These are phyloP conservation scores for Aldrovandia affinis DNA, from an alignment of 2,797 vertebrate genomes.

Conservation along the genomic window DNA sequence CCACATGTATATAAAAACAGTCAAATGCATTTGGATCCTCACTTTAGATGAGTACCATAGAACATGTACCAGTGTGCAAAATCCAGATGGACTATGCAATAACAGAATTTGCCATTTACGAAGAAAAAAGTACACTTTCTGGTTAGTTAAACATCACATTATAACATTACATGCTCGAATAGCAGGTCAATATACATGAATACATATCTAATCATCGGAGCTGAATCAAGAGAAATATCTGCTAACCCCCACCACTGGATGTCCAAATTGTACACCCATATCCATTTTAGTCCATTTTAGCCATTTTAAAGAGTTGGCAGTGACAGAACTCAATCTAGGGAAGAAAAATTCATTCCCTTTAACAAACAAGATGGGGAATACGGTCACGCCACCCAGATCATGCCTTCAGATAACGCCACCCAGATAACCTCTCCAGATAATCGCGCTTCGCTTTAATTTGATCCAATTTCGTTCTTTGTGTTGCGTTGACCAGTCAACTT, in stretches of 20 bases:
- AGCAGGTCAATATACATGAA: constrained; percentile 61
- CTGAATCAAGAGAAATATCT: background rate
- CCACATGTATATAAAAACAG: constrained; percentile 62
- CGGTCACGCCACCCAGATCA: constrained; percentile 58
- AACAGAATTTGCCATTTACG: constrained; percentile 60
- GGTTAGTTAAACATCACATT: constrained; percentile 65
- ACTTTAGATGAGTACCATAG: constrained; percentile 64
- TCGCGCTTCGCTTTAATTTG: constrained; percentile 39
- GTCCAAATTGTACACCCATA: background rate
- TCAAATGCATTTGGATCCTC: constrained; percentile 57
- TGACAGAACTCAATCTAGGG: constrained; percentile 43
- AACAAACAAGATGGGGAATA: constrained; percentile 59
- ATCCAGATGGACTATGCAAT: constrained; percentile 44
- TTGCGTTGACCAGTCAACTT: constrained; percentile 80
- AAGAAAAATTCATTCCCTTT: constrained; percentile 52
- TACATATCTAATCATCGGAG: constrained; percentile 59
- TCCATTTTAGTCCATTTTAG: constrained; percentile 67
- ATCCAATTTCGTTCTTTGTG: constrained; percentile 45
- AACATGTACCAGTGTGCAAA: constrained; percentile 53
- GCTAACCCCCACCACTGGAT: background rate
- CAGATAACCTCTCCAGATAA: constrained; percentile 46
- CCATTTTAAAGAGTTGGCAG: constrained; percentile 45
- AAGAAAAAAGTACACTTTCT: constrained; percentile 56
- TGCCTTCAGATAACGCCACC: too few relatives aligned
- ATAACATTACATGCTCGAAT: constrained; percentile 62